Base-by-base conservation (phyloP, 2,888 invertebrate genomes). In the Metalampra italica region DNA sequence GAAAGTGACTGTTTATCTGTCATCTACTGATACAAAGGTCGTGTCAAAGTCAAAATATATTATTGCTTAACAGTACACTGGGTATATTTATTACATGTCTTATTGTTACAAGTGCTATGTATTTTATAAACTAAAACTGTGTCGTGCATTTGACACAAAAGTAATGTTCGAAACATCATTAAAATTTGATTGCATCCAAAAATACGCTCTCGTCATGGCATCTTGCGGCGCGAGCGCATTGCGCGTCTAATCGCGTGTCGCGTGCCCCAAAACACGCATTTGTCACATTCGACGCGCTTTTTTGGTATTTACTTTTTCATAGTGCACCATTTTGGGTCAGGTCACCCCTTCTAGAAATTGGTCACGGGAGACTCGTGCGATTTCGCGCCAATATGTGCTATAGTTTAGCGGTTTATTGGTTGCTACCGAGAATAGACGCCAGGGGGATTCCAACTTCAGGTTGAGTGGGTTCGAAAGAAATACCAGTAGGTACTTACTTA, bases 241-340 rank as follows among this genome's bases (percentile, higher is more conserved):
- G 70, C 78, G 74, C 70, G 68, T 56, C 77, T 49, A 76, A 84
- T 78, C 64, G 59, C 52, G 51, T 63, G 84, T 78, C 86, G 82
- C 84, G 87, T 86, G 86, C 77, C 80, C 80, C 78, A 79, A 83
- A 88, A 85, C 85, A 87, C 66, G 75, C 82, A 84, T 89, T 88
- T 83, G 80, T 88, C 83, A 84, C 72, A 84, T 88, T 87, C 75
- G 88, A 74, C 64, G 62, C 82, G 84, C 82, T 84, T 83, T 84
- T 81, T 82, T 74, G 69, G 62, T 83, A 75, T 87, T 86, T 83
- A 78, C 81, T 79, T 75, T 75, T 76, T 73, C 62, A 71, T 67
- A 66, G 71, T 68, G 64, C 57, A 55, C 69, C 64, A 61, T 66
- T 74, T 71, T 61, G 57, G 59, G 63, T 64, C 55, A 51, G 57